Evolutionary conservation across 1,140 invertebrate genomes (phyloP).

Genomic region (Heliothis subflexa): DNA sequence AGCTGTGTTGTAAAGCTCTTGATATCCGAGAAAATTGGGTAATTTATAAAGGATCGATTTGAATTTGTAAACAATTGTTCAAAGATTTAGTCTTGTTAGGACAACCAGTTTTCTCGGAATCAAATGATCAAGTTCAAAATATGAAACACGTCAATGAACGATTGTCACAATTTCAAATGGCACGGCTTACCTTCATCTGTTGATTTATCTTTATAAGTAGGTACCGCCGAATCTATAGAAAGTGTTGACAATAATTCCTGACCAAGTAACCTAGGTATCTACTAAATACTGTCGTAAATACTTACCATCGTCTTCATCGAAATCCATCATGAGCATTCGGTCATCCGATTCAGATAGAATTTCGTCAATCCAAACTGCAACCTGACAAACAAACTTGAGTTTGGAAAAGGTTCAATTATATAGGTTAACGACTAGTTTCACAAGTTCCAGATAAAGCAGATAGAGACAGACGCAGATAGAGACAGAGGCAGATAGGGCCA

Average conservation of each 20-base stretch:
- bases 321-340: constrained; percentile 82
- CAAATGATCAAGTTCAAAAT: constrained; percentile 4
- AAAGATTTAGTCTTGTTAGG: not conserved
- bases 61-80: constrained; percentile 66
- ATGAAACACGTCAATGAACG: constrained; percentile 53
- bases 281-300: not conserved
- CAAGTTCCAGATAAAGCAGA: too few species aligned
- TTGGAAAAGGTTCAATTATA: not conserved
- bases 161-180: constrained; percentile 66
- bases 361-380: constrained; percentile 81
- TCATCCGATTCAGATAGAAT: constrained; percentile 77
- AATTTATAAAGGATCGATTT: constrained; percentile 22
- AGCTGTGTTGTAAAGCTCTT: constrained; percentile 19
- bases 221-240: constrained; percentile 39
- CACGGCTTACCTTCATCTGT: constrained; percentile 58
- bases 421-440: too few species aligned
- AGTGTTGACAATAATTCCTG: constrained; percentile 59
- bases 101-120: constrained; percentile 55
- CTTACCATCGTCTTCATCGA: constrained; percentile 81
- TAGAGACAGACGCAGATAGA: too few species aligned
- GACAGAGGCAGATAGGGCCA: too few species aligned
- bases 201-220: not conserved
- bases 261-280: not conserved
- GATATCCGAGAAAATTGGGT: constrained; percentile 52
- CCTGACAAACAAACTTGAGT: constrained; percentile 53